Base-by-base conservation (phyloP, 2,888 invertebrate genomes). In the Polydrusus cervinus region DNA sequence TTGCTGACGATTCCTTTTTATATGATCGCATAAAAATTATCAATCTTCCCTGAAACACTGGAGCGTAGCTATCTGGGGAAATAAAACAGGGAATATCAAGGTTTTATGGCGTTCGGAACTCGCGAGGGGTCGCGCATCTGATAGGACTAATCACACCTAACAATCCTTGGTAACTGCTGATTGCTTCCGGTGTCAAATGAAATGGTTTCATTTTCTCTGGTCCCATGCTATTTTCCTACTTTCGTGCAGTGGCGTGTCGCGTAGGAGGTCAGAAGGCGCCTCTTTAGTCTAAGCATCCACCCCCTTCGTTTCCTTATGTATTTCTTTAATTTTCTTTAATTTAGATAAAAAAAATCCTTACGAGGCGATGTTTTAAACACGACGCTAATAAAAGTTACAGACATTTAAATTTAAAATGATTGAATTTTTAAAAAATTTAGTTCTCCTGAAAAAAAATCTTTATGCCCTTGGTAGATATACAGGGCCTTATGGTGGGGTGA, bases 11-110 rank as follows among this genome's bases (percentile, higher is more conserved):
- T 78, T 79, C 79, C 80, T 80, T 82, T 84, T 84, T 84, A 84
- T 83, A 81, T 80, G 81, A 78, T 77, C 79, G 78, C 83, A 83
- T 84, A 84, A 85, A 85, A 85, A 85, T 85, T 85, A 84, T 85
- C 84, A 57, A 57, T 57, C 57, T 57, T 57, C 57, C 25, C 38
- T 34, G 38, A 53, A 57, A 57, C 57, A 57, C 30, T 57, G 57
- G 38, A 57, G 57, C 57, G 55, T 38, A 25, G 38, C 38, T 57
- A 57, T 57, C 57, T 30, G 57, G 57, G 57, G 57, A 57, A 13
- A 57, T 57, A 57, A 57, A 57, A 57, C 38, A 30, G 57, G 57
- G 57, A 38, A 57, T 57, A 57, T 57, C 38, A 14, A 34, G 57
- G 16, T 57, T 57, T 57, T 57, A 57, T 57, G 34, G 57, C 14